Evolutionary conservation across 2,113 vertebrate species (phyloP), one percentile per base, ranked within the genome.

Genomic region (Esox niger): DNA sequence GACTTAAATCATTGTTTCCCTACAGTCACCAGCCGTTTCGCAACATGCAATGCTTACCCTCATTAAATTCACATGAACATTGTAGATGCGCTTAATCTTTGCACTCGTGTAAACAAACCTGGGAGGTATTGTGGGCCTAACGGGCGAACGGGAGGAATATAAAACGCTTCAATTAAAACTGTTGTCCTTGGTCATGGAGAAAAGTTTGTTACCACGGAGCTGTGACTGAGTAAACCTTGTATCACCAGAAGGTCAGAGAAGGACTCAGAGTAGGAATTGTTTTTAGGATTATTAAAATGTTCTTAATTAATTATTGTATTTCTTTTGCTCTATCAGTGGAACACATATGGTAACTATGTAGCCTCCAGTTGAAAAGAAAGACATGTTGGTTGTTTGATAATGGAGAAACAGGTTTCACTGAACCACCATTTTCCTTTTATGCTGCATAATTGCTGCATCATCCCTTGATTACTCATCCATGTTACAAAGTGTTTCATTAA

Each of bases 81-180:
- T 77, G 75, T 84, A 69, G 74, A 20, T 6, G 29, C 17, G 27
- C 75, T 82, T 83, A 76, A 77, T 86, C 78, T 83, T 77, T 79
- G 78, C 67, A 69, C 82, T 84, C 77, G 79, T 82, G 76, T 74
- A 81, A 84, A 85, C 82, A 81, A 79, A 84, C 81, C 75, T 79
- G 66, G 68, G 66, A 68, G 76, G 61, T 73, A 79, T 77, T 75
- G 76, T 75, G 75, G 63, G 52, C 77, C 70, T 73, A 64, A 75
- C 72, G 25, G 65, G 31, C 43, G 61, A 66, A 82, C 74, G 77
- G 68, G 61, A 75, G 70, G 71, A 74, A 74, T 62, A 76, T 69
- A 75, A 63, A 70, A 30, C 15, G 62, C 26, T 58, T 30, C 49
- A 75, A 75, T 80, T 76, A 79, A 79, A 84, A 64, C 46, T n/a